phyloP scores from a whole-genome alignment of 2,888 invertebrate species.

The Lithophane leautieri region DNA sequence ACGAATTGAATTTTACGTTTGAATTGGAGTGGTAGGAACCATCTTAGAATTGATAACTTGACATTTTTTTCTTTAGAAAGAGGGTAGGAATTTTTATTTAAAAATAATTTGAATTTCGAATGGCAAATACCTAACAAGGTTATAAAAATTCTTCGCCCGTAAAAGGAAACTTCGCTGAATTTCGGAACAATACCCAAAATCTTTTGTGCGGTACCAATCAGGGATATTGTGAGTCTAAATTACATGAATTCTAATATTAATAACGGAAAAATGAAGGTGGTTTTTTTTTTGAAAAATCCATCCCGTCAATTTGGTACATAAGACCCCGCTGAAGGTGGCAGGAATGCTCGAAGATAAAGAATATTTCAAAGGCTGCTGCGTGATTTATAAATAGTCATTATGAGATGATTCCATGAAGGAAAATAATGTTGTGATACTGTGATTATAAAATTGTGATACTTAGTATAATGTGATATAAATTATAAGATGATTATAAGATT shows the following conservation, averaged over 20 bases:
- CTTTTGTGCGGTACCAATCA: slow-evolving; percentile 53
- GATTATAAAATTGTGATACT: too few species aligned
- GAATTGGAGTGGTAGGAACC: slow-evolving; percentile 8
- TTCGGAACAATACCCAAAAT: slow-evolving; percentile 25
- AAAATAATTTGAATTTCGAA: slow-evolving; percentile 15
- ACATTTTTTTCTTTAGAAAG: neutral
- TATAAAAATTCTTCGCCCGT: slow-evolving; percentile 21
- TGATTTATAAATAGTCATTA: too few species aligned
- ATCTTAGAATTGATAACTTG: neutral
- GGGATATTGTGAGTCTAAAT: slow-evolving; percentile 49
- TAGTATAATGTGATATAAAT: too few species aligned
- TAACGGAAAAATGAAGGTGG: slow-evolving; percentile 25
- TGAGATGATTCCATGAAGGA: too few species aligned
- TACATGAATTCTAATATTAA: slow-evolving; percentile 43
- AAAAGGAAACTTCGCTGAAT: slow-evolving; percentile 28
- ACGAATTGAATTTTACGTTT: slow-evolving; percentile 29
- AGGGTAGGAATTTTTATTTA: slow-evolving; percentile 10
- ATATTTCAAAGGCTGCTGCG: neutral
- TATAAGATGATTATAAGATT: too few species aligned
- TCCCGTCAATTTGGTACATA: neutral
- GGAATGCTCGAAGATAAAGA: neutral
- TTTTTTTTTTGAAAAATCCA: slow-evolving; percentile 1
- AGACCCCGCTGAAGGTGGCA: neutral
- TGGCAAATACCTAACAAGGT: neutral
- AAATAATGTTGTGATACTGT: too few species aligned